Conservation (phyloP, 2,888 invertebrate species). For the Megaustenia siamemsis region DNA sequence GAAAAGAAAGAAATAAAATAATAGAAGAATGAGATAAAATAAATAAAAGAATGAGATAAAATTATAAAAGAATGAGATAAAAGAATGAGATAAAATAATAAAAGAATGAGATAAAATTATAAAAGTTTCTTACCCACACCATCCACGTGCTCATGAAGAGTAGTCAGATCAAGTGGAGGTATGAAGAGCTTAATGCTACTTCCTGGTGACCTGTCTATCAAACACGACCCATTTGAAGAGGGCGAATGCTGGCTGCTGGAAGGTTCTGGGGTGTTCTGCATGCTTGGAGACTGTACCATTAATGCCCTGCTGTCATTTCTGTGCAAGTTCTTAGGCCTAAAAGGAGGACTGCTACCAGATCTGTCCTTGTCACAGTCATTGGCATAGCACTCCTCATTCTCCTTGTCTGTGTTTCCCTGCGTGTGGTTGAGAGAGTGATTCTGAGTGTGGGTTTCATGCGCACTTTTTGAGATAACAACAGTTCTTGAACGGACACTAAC, state of each 20-base stretch:
- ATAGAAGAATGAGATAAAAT: too few relatives aligned
- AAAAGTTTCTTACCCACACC: conserved; percentile 78
- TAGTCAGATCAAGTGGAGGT: conserved; percentile 83
- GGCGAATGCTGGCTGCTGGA: conserved; percentile 42
- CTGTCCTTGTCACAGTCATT: background rate
- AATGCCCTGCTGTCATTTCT: conserved; percentile 36
- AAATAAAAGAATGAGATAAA: too few relatives aligned
- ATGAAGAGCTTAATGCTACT: conserved; percentile 73
- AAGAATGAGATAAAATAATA: too few relatives aligned
- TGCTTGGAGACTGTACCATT: conserved; percentile 40
- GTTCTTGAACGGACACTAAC: background rate
- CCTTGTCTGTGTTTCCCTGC: conserved; percentile 38
- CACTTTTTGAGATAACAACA: background rate
- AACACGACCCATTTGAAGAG: conserved; percentile 3
- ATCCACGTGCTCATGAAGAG: conserved; percentile 83
- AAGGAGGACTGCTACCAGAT: conserved; percentile 33
- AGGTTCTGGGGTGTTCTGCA: conserved; percentile 41
- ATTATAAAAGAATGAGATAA: too few relatives aligned
- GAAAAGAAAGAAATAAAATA: too few relatives aligned
- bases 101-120: too few relatives aligned
- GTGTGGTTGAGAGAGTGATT: conserved; percentile 47
- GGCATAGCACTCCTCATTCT: conserved; percentile 25
- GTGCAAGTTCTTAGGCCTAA: conserved; percentile 22
- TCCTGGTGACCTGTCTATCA: conserved; percentile 82
- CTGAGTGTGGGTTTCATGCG: background rate